Evolutionary conservation across 2,888 invertebrate genomes (phyloP).

Genomic region (Hydrotaea cyrtoneurina): DNA sequence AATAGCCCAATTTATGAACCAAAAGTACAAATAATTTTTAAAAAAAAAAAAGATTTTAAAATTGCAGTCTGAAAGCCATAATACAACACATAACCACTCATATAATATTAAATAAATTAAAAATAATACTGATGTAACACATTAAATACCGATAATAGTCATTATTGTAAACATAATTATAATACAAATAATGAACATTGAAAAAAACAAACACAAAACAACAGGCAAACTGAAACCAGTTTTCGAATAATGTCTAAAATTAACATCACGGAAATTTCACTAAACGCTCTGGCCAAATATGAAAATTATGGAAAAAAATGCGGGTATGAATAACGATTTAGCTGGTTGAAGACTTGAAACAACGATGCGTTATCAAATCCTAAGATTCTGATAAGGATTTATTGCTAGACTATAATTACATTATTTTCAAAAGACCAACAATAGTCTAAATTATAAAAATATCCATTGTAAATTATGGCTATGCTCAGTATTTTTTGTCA

Average conservation of each 20-base stretch:
- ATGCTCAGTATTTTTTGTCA: too few species aligned
- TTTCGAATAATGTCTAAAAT: constrained; percentile 60
- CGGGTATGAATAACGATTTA: background rate
- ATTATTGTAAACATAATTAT: constrained; percentile 56
- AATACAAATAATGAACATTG: constrained; percentile 62
- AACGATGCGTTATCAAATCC: background rate
- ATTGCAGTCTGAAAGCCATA: constrained; percentile 78
- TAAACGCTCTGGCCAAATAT: constrained; percentile 50
- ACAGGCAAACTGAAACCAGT: constrained; percentile 63
- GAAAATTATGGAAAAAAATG: constrained; percentile 49
- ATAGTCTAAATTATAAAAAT: too few species aligned
- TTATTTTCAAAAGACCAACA: too few species aligned
- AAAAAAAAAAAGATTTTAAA: constrained; percentile 76
- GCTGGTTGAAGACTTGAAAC: background rate
- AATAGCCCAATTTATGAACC: constrained; percentile 81
- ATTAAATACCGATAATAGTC: constrained; percentile 55
- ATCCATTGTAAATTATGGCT: too few species aligned
- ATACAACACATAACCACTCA: constrained; percentile 61
- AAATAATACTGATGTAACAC: constrained; percentile 46
- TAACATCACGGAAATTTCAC: constrained; percentile 35
- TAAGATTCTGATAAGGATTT: too few species aligned
- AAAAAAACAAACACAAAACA: constrained; percentile 62
- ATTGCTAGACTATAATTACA: too few species aligned
- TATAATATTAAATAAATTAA: constrained; percentile 63
- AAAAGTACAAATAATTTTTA: constrained; percentile 79